Conservation (phyloP, 2,888 invertebrate genomes). For the Acrobeloides nanus region DNA sequence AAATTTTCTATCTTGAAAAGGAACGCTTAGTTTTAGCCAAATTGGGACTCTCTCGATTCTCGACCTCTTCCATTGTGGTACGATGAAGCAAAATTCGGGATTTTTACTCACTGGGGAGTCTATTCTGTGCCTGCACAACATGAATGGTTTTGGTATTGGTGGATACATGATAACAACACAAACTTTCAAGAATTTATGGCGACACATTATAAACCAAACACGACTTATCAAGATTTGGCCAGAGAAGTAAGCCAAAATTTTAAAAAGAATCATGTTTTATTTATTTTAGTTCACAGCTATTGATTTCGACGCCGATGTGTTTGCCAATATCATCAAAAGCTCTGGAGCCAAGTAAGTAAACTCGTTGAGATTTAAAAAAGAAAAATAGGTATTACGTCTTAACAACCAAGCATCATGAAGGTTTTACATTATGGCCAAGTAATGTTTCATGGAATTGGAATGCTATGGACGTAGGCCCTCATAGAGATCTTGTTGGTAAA, state of each 20-base stretch:
- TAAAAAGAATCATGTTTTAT: not conserved
- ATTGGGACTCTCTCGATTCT: too few species aligned
- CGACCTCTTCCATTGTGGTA: too few species aligned
- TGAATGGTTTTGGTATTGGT: slow-evolving; percentile 44
- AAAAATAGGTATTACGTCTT: slow-evolving; percentile 57
- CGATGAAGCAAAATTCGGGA: too few species aligned
- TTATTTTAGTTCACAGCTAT: slow-evolving; percentile 71
- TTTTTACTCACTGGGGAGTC: too few species aligned
- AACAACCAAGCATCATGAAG: slow-evolving; percentile 59
- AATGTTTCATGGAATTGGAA: slow-evolving; percentile 18
- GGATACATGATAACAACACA: slow-evolving; percentile 33
- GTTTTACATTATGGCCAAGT: slow-evolving; percentile 55
- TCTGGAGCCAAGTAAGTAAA: slow-evolving; percentile 75
- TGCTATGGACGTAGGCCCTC: slow-evolving; percentile 55
- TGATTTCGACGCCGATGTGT: slow-evolving; percentile 74
- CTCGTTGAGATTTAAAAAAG: too few species aligned
- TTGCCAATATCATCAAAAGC: slow-evolving; percentile 73
- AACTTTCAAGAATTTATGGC: slow-evolving; percentile 66
- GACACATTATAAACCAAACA: slow-evolving; percentile 73
- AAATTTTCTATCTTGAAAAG: too few species aligned
- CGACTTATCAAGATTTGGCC: slow-evolving; percentile 85
- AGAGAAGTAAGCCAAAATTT: slow-evolving; percentile 29
- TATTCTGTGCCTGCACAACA: too few species aligned
- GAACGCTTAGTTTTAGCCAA: too few species aligned
- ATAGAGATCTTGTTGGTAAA: slow-evolving; percentile 57